Percentiles rank a stretch among this genome's conserved stretches.
Conservation (phyloP, 2,113 vertebrate genomes). For the Leptobrachium ailaonicum region DNA sequence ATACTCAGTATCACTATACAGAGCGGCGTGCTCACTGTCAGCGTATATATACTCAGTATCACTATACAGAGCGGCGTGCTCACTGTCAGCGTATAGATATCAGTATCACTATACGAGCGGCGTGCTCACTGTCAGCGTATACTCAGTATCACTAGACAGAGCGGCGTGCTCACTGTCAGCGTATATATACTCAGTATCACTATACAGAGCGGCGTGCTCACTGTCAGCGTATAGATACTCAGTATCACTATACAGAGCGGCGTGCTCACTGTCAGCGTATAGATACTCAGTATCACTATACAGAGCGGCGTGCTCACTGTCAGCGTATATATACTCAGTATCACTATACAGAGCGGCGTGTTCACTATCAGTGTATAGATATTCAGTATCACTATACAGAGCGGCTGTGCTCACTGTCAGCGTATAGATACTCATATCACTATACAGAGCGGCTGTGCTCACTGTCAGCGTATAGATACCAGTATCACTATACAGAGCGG, state of each 20-base stretch:
- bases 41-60: no score
- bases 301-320: background rate
- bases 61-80: no score
- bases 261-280: conserved; percentile 8
- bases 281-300: conserved; percentile 13
- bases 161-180: background rate
- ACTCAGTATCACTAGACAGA: conserved; percentile 16
- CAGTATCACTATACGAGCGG: background rate
- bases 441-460: no score
- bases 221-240: background rate
- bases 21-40: no score
- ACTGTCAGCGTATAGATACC: no score
- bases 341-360: conserved; percentile 9
- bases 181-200: conserved; percentile 10
- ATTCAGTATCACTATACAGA: no score
- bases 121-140: conserved; percentile 3
- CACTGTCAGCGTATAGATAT: conserved; percentile 5
- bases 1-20: no score
- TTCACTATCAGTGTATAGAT: conserved; percentile 9
- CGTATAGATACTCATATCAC: no score
- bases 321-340: conserved; percentile 14
- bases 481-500: no score
- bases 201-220: background rate
- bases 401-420: no score
- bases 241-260: conserved; percentile 11